Conservation (phyloP, 2,888 invertebrate species). For the Euplexia lucipara region DNA sequence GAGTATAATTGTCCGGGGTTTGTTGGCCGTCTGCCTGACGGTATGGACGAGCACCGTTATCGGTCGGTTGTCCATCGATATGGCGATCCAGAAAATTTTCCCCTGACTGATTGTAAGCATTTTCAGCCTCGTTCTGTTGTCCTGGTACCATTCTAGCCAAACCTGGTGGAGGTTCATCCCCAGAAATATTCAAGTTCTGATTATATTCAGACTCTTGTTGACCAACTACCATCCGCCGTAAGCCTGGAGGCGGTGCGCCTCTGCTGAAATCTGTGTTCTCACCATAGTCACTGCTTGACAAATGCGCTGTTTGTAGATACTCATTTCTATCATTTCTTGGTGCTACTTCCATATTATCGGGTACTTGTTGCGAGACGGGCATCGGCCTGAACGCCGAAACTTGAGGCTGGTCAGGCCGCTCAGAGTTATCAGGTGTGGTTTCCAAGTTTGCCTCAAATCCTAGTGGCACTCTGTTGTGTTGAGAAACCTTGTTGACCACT, state of each 20-base stretch:
- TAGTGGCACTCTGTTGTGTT: slow-evolving; percentile 78
- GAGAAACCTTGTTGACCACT: slow-evolving; percentile 78
- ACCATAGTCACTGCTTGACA: slow-evolving; percentile 91
- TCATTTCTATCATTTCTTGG: slow-evolving; percentile 94
- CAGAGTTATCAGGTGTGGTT: slow-evolving; percentile 93
- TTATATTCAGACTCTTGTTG: slow-evolving; percentile 91
- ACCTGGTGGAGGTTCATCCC: slow-evolving; percentile 89
- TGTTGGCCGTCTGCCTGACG: slow-evolving; percentile 87
- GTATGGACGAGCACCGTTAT: slow-evolving; percentile 79
- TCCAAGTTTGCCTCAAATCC: slow-evolving; percentile 92
- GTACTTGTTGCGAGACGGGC: slow-evolving; percentile 77
- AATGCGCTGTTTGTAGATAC: slow-evolving; percentile 94
- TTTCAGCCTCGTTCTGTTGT: slow-evolving; percentile 84
- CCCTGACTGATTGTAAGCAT: slow-evolving; percentile 78
- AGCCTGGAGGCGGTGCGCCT: slow-evolving; percentile 91
- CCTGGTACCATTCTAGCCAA: slow-evolving; percentile 90
- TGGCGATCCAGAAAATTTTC: slow-evolving; percentile 86
- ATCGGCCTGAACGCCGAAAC: slow-evolving; percentile 72
- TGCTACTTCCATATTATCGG: slow-evolving; percentile 92
- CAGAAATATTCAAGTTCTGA: slow-evolving; percentile 77
- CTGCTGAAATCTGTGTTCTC: slow-evolving; percentile 85
- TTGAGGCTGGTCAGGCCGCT: slow-evolving; percentile 91
- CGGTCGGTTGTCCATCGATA: slow-evolving; percentile 84
- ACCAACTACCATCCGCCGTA: slow-evolving; percentile 93
- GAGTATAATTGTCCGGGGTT: slow-evolving; percentile 79